Conservation (phyloP, 2,888 invertebrate genomes). For the Notodonta ziczac region DNA sequence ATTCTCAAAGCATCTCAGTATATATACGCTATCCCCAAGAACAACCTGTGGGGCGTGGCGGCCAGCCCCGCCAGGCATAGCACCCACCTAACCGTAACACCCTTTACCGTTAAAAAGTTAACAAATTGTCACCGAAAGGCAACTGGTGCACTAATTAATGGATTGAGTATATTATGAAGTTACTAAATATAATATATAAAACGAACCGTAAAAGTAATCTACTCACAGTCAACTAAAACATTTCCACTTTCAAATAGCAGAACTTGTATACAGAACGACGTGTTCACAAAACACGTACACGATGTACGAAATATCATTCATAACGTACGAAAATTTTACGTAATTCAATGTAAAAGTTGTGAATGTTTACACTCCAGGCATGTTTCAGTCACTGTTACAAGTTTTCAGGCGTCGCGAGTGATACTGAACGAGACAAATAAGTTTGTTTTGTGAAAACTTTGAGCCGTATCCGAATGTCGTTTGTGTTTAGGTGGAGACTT, state of each 20-base stretch:
- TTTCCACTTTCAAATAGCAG: background rate
- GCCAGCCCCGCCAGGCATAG: too few species aligned
- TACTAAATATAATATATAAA: background rate
- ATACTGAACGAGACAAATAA: slow-evolving; percentile 15
- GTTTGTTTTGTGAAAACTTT: slow-evolving; percentile 8
- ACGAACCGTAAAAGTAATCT: background rate
- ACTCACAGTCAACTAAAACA: background rate
- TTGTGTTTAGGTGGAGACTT: slow-evolving; percentile 1
- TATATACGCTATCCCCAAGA: too few species aligned
- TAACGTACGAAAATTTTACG: slow-evolving; percentile 26
- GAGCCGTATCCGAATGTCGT: slow-evolving; percentile 11
- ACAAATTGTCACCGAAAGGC: too few species aligned
- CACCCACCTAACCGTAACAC: too few species aligned
- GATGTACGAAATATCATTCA: slow-evolving; percentile 15
- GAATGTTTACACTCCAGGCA: slow-evolving; percentile 27
- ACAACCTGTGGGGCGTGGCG: too few species aligned
- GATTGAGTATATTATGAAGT: too few species aligned
- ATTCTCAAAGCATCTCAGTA: too few species aligned
- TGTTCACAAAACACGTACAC: slow-evolving; percentile 1
- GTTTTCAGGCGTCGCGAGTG: slow-evolving; percentile 13
- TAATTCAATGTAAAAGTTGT: slow-evolving; percentile 42
- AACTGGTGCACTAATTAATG: too few species aligned
- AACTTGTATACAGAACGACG: background rate
- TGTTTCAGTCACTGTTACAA: slow-evolving; percentile 30
- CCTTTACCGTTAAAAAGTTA: too few species aligned